Conservation (phyloP, 2,113 vertebrate genomes). For the Falcunculus frontatus region DNA sequence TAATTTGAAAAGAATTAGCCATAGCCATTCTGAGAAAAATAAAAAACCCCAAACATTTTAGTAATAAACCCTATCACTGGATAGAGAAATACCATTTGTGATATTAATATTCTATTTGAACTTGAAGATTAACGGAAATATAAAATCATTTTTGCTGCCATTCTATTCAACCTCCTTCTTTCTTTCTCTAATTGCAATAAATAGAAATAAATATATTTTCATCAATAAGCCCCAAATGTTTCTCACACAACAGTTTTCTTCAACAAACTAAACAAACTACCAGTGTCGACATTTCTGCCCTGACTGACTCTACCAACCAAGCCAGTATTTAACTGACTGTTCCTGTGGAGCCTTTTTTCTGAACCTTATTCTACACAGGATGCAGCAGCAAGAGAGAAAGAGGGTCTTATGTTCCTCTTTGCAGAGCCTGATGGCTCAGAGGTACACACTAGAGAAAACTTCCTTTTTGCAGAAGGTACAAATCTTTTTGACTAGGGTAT, state of each 20-base stretch:
- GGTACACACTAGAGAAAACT: not conserved
- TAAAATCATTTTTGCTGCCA: not conserved
- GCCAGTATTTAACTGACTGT: not conserved
- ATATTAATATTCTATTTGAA: not conserved
- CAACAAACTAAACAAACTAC: not conserved
- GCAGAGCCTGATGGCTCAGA: not conserved
- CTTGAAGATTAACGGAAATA: not conserved
- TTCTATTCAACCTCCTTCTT: not conserved
- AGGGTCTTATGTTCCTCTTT: not conserved
- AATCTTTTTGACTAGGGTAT: not conserved
- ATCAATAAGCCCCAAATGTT: not conserved
- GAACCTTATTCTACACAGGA: not conserved
- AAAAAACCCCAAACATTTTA: rapidly evolving
- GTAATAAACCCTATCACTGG: not conserved
- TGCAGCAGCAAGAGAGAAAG: not conserved
- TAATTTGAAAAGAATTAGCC: not conserved
- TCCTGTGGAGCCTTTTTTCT: not conserved
- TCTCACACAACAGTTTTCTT: not conserved
- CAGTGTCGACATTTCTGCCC: not conserved
- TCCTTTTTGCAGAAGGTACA: not conserved
- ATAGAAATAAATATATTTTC: not conserved
- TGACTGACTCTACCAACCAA: not conserved
- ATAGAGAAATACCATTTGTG: not conserved
- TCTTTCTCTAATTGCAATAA: not conserved
- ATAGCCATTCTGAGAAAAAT: not conserved